Evolutionary conservation across 2,888 invertebrate genomes (phyloP), one percentile per base, ranked within the genome.

Genomic region (Camptogramma bilineatum): DNA sequence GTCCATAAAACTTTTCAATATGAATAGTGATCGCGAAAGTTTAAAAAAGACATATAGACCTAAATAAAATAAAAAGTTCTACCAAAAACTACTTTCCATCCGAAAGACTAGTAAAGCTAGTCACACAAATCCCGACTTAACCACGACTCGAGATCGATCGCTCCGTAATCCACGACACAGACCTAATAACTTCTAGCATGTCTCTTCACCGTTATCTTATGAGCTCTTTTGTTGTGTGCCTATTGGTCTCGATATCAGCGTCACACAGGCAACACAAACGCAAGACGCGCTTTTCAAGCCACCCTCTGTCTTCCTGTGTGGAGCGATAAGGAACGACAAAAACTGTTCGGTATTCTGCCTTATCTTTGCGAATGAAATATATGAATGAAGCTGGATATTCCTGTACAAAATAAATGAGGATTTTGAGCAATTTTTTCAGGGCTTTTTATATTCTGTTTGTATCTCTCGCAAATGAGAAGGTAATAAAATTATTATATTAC

Each of bases 231-330:
- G 63, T 71, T 56, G 69, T 19, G 56, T 34, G 54, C n/a, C 65
- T 42, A 64, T 67, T 62, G 61, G 50, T 9, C 47, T 46, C 34
- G 62, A 64, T 72, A 72, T 72, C 72, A 51, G 62, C 58, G 56
- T 48, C 52, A 58, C 69, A 50, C 70, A 68, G 68, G 50, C 69
- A 46, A 16, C 44, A 44, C 44, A 44, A 44, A 17, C 42, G 54
- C 17, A n/a, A 19, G 24, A 34, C 46, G 28, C 28, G 46, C 53
- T 57, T 60, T 55, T 39, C 42, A 39, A 46, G 54, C 57, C 31
- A 55, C 53, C 50, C 46, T 59, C 56, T 59, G 58, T 60, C 51
- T 46, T 65, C 59, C 63, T 66, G 62, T 61, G 60, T 44, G 44
- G 31, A 39, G 42, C 61, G 58, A 65, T 63, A 63, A 60, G 62